phyloP scores from a whole-genome alignment of 2,888 invertebrate genomes.

The Caenorhabditis parvicauda region DNA sequence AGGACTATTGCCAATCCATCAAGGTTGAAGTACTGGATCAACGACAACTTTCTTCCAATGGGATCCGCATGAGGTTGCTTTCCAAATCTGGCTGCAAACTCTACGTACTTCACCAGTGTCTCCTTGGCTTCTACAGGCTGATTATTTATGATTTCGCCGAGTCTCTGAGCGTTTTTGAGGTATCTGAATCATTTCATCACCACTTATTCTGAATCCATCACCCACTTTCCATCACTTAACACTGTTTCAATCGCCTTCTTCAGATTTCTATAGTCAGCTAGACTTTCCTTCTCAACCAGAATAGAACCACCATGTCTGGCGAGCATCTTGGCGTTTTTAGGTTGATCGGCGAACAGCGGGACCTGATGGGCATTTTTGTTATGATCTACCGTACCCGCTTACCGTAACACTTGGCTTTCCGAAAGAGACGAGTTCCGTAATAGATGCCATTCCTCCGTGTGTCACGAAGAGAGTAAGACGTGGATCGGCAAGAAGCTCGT shows the following conservation, averaged over 20 bases:
- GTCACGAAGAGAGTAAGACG: not conserved
- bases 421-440: not conserved
- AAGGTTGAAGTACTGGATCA: conserved; percentile 8
- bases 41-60: conserved; percentile 4
- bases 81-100: conserved; percentile 28
- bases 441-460: not conserved
- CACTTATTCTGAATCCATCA: no score
- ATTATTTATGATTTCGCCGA: conserved; percentile 25
- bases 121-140: conserved; percentile 28
- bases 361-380: no score
- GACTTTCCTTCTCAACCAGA: conserved; percentile 25
- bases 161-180: conserved; percentile 12
- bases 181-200: no score
- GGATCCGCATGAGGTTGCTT: conserved; percentile 5
- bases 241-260: conserved; percentile 18
- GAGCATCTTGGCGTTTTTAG: conserved; percentile 28
- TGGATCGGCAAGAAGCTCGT: conserved; percentile 10
- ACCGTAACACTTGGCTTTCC: not conserved
- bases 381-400: no score
- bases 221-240: conserved; percentile 20
- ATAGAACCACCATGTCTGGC: conserved; percentile 22
- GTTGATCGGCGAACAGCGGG: conserved; percentile 42
- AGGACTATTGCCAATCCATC: no score
- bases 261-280: conserved; percentile 11
- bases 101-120: conserved; percentile 27